Evolutionary conservation across 1,140 invertebrate genomes (phyloP).

Genomic region (Proales similis): DNA sequence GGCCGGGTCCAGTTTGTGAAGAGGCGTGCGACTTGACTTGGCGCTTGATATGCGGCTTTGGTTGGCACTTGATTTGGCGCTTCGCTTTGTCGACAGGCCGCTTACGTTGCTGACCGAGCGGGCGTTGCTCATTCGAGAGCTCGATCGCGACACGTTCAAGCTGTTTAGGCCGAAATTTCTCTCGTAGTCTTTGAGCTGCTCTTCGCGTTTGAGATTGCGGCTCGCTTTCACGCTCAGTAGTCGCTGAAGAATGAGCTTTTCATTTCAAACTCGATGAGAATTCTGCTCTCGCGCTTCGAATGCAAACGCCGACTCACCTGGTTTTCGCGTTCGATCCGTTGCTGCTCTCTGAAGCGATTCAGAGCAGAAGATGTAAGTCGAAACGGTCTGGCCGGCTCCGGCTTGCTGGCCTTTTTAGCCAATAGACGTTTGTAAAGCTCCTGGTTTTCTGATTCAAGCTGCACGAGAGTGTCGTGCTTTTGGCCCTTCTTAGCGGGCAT

Average conservation of each 20-base stretch:
- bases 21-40: conserved; percentile 8
- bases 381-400: neutral
- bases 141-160: conserved; percentile 2
- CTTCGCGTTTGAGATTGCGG: conserved; percentile 1
- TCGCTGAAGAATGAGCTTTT: conserved; percentile 26
- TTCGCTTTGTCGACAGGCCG: conserved; percentile 19
- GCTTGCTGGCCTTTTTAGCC: conserved; percentile 2
- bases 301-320: too few species aligned
- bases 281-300: too few species aligned
- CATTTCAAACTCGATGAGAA: too few species aligned
- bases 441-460: neutral
- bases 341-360: conserved; percentile 27
- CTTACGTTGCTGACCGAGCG: conserved; percentile 24
- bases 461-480: neutral
- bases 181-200: conserved; percentile 35
- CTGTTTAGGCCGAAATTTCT: conserved; percentile 1
- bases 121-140: neutral
- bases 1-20: neutral
- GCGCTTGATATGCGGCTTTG: conserved; percentile 26
- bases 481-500: too few species aligned
- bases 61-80: conserved; percentile 4
- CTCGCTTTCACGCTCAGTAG: conserved; percentile 14
- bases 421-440: neutral
- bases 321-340: conserved; percentile 36
- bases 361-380: conserved; percentile 32